Evolutionary conservation across 2,888 invertebrate genomes (phyloP), one percentile per base, ranked within the genome.

Genomic region (Clostera curtula): DNA sequence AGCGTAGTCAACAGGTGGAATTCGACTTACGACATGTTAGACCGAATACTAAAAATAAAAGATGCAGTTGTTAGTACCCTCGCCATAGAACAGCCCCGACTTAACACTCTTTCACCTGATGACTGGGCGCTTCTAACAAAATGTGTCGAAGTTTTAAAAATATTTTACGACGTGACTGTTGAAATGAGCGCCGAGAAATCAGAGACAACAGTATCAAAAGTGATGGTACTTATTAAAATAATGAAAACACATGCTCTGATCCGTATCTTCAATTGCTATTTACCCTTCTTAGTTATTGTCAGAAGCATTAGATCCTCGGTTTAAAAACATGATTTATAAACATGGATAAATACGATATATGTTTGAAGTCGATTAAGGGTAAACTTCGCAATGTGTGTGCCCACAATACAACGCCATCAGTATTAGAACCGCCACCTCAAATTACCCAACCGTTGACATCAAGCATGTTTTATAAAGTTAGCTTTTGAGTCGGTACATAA

Each of bases 11-110:
- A 31, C 8, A 18, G 36, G 15, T 36, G 36, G 29, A 36, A 36
- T 27, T 36, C 29, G 2, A 36, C 35, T 2, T 36, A 29, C n/a
- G 27, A 29, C 9, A 36, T 36, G 36, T 14, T 32, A 8, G 9
- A 3, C 2, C 13, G 32, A 5, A 10, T 36, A n/a, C 7, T 32
- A 1, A 22, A 32, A 27, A 25, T 24, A 9, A 27, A 32, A 27
- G 25, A 27, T 18, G 27, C 27, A n/a, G 18, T 27, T 2, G 10
- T 25, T 4, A 17, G 21, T 4, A 18, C 27, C 5, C 4, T 27
- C 5, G 21, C 27, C 2, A 18, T 22, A 4, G 18, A 24, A 11
- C 24, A 24, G 6, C 21, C 24, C 6, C 16, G 20, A 2, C 13
- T 27, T 4, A 19, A 25, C 7, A 24, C 20, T 3, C n/a, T 31